A percentile compares a stretch with the other conserved stretches of the same genome.
These are phyloP conservation scores for Labrus mixtus DNA, from an alignment of 2,113 vertebrate genomes.

Conservation along the genomic window DNA sequence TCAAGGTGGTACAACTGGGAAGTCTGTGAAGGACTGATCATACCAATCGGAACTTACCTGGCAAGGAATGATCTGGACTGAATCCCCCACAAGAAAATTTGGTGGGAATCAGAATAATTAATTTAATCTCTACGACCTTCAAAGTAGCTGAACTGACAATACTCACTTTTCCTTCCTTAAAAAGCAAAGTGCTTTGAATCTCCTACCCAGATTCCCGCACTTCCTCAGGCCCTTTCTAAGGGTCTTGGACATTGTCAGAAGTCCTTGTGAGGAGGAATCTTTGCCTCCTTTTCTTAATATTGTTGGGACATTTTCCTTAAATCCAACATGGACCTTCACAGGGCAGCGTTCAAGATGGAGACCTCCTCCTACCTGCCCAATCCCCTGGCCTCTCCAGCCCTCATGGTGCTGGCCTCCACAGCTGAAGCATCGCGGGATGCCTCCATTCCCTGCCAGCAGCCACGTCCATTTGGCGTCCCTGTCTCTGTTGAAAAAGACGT, in stretches of 20 bases:
- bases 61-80: slow-evolving; percentile 53
- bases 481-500: slow-evolving; percentile 98
- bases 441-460: slow-evolving; percentile 97
- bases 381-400: slow-evolving; percentile 95
- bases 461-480: slow-evolving; percentile 96
- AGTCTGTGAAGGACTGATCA: slow-evolving; percentile 22
- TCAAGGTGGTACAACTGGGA: slow-evolving; percentile 9
- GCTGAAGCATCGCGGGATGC: slow-evolving; percentile 97
- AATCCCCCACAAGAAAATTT: slow-evolving; percentile 35
- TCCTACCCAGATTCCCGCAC: slow-evolving; percentile 24
- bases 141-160: slow-evolving; percentile 16
- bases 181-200: slow-evolving; percentile 20
- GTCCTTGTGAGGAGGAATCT: slow-evolving; percentile 61
- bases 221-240: slow-evolving; percentile 53
- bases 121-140: background rate
- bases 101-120: slow-evolving; percentile 16
- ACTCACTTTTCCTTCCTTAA: slow-evolving; percentile 19
- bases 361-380: slow-evolving; percentile 99
- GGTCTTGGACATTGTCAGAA: slow-evolving; percentile 55
- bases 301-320: slow-evolving; percentile 27
- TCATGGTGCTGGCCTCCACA: slow-evolving; percentile 99
- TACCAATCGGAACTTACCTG: slow-evolving; percentile 21
- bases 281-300: slow-evolving; percentile 76
- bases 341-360: slow-evolving; percentile 99
- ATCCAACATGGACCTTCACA: slow-evolving; percentile 95